Base-by-base conservation (phyloP, 1,140 invertebrate genomes). In the Prorops nasuta region DNA sequence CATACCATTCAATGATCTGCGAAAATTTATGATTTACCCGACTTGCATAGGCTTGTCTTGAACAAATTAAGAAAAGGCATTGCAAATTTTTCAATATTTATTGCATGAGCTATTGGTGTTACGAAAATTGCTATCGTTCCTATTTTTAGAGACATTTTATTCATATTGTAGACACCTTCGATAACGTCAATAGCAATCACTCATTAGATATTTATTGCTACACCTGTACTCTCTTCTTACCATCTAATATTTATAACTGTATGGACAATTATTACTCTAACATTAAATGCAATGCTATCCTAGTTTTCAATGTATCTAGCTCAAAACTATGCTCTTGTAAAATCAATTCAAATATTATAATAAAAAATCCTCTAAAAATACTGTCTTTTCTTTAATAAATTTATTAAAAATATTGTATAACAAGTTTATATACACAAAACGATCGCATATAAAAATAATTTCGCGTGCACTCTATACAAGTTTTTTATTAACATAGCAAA, bases 281-380 rank as follows among this genome's bases (percentile, higher is more conserved):
- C 58, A 58, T 46, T 45, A 55, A 51, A 18, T 43, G 36, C 43
- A 46, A 50, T 39, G 20, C 22, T 56, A 49, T 54, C 35, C 38
- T 59, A 64, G 49, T 31, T 49, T 50, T 64, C 63, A 65, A 51
- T 66, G 62, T 66, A 58, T 58, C 28, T 58, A 58, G 53, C 12
- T 46, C 38, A 35, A 54, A 46, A 56, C 46, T 41, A 51, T 24
- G 51, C 63, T 38, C 44, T 58, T 69, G 64, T 71, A 67, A 63
- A 64, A 51, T 46, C 60, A 69, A 49, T 32, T n/a, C 51, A 53
- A 55, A 56, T 45, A 40, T 51, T 58, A 58, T 40, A 71, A 68
- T 64, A 69, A 62, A 66, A 49, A n/a, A 55, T 49, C 43, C 15
- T 42, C 43, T 53, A n/a, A n/a, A n/a, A n/a, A n/a, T n/a, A n/a